phyloP scores from a whole-genome alignment of 2,888 invertebrate species.

The Pristionchus arcanus region DNA sequence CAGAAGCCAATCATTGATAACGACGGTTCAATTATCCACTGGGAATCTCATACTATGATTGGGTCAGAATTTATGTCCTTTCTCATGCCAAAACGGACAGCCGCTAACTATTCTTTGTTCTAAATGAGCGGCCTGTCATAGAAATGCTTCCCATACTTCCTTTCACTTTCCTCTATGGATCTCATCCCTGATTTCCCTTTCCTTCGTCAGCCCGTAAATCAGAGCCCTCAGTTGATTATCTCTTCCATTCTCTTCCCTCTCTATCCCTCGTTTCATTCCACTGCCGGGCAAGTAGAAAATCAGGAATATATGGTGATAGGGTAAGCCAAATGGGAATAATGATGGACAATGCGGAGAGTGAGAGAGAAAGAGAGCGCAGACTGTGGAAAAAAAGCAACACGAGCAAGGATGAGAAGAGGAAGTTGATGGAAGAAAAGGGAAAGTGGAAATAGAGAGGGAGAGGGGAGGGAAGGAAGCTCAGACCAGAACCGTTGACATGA shows the following conservation, averaged over 20 bases:
- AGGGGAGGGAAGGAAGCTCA: neutral
- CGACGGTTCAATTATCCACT: neutral
- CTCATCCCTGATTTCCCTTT: neutral
- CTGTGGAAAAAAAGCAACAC: conserved; percentile 24
- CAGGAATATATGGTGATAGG: conserved; percentile 47
- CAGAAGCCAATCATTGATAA: neutral
- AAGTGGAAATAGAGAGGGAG: neutral
- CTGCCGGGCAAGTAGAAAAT: conserved; percentile 12
- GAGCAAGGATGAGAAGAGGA: conserved; percentile 15
- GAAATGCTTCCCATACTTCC: neutral
- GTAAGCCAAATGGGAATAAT: neutral
- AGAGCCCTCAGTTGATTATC: conserved; percentile 4
- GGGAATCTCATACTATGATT: neutral
- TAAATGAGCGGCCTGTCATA: neutral
- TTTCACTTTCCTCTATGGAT: conserved; percentile 17
- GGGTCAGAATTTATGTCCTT: neutral
- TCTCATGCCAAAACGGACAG: neutral
- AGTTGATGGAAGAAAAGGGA: conserved; percentile 16
- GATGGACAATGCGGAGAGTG: neutral
- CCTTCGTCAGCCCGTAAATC: neutral
- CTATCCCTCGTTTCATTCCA: neutral
- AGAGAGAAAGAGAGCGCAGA: conserved; percentile 24
- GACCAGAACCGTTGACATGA: neutral
- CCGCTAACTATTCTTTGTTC: conserved; percentile 1
- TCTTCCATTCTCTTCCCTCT: neutral